Conservation (phyloP, 2,888 invertebrate species). For the Aphidius colemani region DNA sequence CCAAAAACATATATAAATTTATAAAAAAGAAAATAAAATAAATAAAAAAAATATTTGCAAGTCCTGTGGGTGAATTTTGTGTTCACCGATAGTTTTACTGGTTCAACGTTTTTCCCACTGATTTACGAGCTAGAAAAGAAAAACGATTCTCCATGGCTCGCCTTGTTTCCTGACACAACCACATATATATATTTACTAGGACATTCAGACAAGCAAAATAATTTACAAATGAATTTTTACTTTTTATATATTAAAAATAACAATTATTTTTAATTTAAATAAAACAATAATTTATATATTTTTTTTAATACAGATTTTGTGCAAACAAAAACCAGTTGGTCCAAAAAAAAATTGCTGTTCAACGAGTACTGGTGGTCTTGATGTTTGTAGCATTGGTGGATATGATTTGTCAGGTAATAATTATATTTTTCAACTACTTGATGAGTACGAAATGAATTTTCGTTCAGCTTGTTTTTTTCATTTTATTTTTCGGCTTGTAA, state of each 20-base stretch:
- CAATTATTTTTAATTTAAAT: not conserved
- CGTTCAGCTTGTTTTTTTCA: not conserved
- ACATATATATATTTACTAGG: not conserved
- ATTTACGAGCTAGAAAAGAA: slow-evolving; percentile 15
- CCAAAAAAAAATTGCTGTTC: slow-evolving; percentile 56
- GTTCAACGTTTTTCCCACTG: slow-evolving; percentile 9
- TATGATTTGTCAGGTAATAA: slow-evolving; percentile 55
- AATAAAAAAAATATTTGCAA: slow-evolving; percentile 8
- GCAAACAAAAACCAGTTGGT: slow-evolving; percentile 51
- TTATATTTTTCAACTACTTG: not conserved
- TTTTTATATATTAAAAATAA: not conserved
- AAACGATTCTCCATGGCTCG: not conserved
- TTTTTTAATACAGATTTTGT: slow-evolving; percentile 46
- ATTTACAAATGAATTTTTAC: not conserved
- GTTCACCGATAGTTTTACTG: not conserved
- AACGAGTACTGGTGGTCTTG: slow-evolving; percentile 55
- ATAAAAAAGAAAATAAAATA: not conserved
- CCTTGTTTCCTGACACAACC: not conserved
- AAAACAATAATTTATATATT: slow-evolving; percentile 17
- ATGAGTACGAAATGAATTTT: not conserved
- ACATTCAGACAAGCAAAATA: too few species aligned
- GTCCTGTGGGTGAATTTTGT: slow-evolving; percentile 1
- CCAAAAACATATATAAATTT: too few species aligned
- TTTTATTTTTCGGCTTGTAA: not conserved
- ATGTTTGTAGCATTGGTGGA: slow-evolving; percentile 56